These are phyloP conservation scores for Drosophila lacicola DNA, from an alignment of 2,888 invertebrate genomes.

Conservation along the genomic window DNA sequence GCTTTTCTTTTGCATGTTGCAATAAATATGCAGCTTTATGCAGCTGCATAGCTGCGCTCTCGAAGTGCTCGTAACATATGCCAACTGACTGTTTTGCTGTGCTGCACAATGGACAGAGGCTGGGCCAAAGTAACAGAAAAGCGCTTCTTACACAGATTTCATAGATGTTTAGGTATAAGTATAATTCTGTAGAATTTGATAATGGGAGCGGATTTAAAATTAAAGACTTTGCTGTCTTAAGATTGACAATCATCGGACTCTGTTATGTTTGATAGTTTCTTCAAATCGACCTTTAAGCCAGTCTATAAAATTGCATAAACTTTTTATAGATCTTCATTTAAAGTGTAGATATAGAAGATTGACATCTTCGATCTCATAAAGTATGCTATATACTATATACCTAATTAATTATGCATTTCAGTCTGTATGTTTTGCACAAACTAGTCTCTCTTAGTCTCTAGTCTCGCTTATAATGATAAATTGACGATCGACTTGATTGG, in stretches of 20 bases:
- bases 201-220: conserved; percentile 15
- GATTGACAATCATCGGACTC: not conserved
- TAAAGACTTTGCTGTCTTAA: not conserved
- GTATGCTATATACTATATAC: no score
- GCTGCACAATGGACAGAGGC: conserved; percentile 24
- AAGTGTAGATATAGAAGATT: no score
- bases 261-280: not conserved
- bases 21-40: conserved; percentile 81
- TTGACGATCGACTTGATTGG: no score
- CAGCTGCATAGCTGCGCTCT: conserved; percentile 12
- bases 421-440: no score
- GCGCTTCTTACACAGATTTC: conserved; percentile 34
- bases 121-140: conserved; percentile 25
- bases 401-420: no score
- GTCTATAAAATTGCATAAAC: not conserved
- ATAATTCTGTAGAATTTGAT: conserved; percentile 7
- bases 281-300: not conserved
- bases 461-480: no score
- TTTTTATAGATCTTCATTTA: not conserved
- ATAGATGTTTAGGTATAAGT: conserved; percentile 15
- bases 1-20: conserved; percentile 77
- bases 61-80: conserved; percentile 53
- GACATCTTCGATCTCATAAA: no score
- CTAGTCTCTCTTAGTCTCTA: no score
- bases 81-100: conserved; percentile 45